phyloP scores from a whole-genome alignment of 2,113 vertebrate species.

The Cygnus buccinator region DNA sequence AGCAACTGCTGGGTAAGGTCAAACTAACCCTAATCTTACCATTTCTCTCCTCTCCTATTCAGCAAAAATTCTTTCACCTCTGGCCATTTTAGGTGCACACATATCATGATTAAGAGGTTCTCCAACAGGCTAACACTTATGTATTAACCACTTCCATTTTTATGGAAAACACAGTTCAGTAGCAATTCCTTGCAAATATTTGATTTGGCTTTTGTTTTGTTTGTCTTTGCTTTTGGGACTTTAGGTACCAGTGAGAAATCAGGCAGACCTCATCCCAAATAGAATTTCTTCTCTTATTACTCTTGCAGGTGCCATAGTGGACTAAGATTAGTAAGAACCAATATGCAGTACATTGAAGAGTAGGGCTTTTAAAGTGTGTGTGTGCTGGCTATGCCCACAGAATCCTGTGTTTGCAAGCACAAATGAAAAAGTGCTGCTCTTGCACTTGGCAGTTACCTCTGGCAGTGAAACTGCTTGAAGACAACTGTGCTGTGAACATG shows the following conservation, averaged over 20 bases:
- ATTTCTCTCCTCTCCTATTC: background rate
- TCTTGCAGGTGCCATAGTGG: background rate
- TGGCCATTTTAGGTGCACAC: background rate
- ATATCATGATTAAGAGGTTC: background rate
- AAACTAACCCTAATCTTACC: background rate
- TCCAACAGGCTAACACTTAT: background rate
- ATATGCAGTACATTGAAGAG: background rate
- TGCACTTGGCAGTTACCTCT: background rate
- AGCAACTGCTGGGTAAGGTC: background rate
- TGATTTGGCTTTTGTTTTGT: background rate
- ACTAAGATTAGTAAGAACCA: background rate
- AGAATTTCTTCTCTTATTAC: background rate
- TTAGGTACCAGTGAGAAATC: background rate
- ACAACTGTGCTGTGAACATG: background rate
- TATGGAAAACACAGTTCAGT: background rate
- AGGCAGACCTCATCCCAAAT: background rate
- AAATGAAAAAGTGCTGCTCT: conserved; percentile 29
- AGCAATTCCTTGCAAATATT: background rate
- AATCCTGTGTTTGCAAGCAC: background rate
- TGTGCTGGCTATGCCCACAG: background rate
- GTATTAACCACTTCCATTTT: background rate
- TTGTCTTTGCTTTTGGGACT: background rate
- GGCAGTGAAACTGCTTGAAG: background rate
- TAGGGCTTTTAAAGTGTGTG: background rate
- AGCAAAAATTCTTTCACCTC: background rate